A percentile compares a stretch with the other conserved stretches of the same genome.
Conservation (phyloP, 2,113 vertebrate genomes). For the human region GRCh38 chr18:9923001-9923500, state of each 20-base stretch:
- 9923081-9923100: not conserved
- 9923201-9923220: constrained; percentile 45
- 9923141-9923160: not conserved
- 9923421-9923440: not conserved
- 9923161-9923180: not conserved
- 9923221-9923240: not conserved
- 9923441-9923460: not conserved
- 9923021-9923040: not conserved
- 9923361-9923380: not conserved
- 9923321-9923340: not conserved
- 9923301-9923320: constrained; percentile 17
- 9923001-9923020: not conserved
- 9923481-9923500: constrained; percentile 3
- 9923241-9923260: constrained; percentile 3
- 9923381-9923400: not conserved
- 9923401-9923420: not conserved
- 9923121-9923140: not conserved
- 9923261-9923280: not conserved
- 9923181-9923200: not conserved
- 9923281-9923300: not conserved
- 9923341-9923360: not conserved
- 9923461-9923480: not conserved
- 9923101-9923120: not conserved
- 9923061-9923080: not conserved
- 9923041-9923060: not conserved